Evolutionary conservation across 1,140 invertebrate genomes (phyloP), one percentile per base, ranked within the genome.

Genomic region (Galleria mellonella): DNA sequence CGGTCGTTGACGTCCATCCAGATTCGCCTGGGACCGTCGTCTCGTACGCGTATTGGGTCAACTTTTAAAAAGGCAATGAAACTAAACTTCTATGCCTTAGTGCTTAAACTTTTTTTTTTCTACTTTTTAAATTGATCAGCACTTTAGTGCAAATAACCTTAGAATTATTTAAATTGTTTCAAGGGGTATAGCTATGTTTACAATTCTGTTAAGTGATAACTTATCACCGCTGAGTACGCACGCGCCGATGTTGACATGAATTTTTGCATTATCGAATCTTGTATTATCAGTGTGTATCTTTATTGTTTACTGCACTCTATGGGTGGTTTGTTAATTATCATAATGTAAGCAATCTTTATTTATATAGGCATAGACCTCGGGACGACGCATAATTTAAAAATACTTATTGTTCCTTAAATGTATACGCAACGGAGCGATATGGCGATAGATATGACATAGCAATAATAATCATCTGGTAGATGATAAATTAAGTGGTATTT

Each of bases 1-100:
- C 66, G 77, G 77, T 77, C 73, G 58, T 67, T 71, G 69, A 77
- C 76, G 56, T 49, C 52, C 48, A 49, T 57, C 60, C 57, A 59
- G 49, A 58, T 64, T 56, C 47, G 28, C 39, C 28, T 12, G 42
- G 43, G 41, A 48, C 44, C 40, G 28, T 47, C 40, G 28, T 46
- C 41, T 40, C 9, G 23, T 32, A 23, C 2, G 39, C 39, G 11
- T 28, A 29, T n/a, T 12, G 11, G 29, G 27, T 9, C 37, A 29
- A 6, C 17, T 23, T 23, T 23, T 23, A 23, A 23, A 23, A 6
- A 23, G 17, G 2, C 2, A 23, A 23, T 2, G 17, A 23, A 23
- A 23, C 17, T 6, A 23, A 23, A 6, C 6, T 6, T 23, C 6
- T 23, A 23, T 6, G 6, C 6, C 2, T 23, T n/a, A n/a, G n/a